Conservation (phyloP, 2,113 vertebrate species). For the Tragelaphus strepsiceros region DNA sequence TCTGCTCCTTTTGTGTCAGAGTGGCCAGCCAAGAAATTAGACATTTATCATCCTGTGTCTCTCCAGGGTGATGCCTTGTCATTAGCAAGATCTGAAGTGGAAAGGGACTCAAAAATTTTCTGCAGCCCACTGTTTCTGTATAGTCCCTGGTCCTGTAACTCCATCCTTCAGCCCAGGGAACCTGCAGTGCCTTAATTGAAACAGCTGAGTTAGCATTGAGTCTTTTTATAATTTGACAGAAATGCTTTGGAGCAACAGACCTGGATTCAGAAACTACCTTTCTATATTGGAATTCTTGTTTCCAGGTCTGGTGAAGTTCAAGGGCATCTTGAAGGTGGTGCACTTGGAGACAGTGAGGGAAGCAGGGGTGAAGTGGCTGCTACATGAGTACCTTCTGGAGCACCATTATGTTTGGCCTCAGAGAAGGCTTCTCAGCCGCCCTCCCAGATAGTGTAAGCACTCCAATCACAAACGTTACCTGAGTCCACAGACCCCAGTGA, state of each 20-base stretch:
- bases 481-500: not conserved
- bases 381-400: not conserved
- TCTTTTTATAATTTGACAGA: not conserved
- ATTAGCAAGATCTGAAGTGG: not conserved
- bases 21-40: not conserved
- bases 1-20: not conserved
- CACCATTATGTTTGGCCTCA: not conserved
- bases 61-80: not conserved
- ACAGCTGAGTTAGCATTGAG: not conserved
- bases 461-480: not conserved
- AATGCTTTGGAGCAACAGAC: conserved; percentile 32
- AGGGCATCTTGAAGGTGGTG: conserved; percentile 29
- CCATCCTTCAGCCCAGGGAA: not conserved
- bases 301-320: conserved; percentile 46
- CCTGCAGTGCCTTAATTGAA: not conserved
- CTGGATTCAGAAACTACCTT: conserved; percentile 47
- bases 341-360: conserved; percentile 42
- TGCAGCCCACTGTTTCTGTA: not conserved
- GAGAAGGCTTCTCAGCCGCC: conserved; percentile 22
- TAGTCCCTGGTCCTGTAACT: not conserved
- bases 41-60: not conserved
- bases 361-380: not conserved
- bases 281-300: conserved; percentile 40
- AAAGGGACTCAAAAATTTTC: not conserved
- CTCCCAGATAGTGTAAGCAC: not conserved